Evolutionary conservation across 2,888 invertebrate species (phyloP), one percentile per base, ranked within the genome.

Genomic region (Chrysolina haemoptera): DNA sequence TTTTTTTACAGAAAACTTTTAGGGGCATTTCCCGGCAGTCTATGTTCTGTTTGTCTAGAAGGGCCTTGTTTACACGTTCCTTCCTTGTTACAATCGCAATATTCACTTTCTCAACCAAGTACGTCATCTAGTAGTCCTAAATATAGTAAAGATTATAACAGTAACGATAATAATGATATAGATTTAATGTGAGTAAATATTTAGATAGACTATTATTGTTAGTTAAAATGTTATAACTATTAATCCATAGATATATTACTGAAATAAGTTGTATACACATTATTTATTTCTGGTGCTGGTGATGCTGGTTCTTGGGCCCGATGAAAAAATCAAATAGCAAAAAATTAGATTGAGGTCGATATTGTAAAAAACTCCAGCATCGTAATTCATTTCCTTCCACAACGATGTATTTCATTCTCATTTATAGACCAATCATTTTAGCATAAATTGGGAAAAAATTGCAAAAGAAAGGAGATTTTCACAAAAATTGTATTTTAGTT

Each of bases 21-120:
- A 70, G 86, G 87, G 11, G 83, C 84, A 6, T 85, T 87, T 76
- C 86, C 87, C 40, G 82, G 82, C 40, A 83, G 74, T 63, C 69
- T 86, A 46, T 88, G 87, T 77, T 86, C 86, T 14, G 80, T 87
- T 48, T 88, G 87, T 76, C 77, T 84, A 6, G 87, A 88, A 70
- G 83, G 84, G 4, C 85, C 86, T 11, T 88, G 88, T 76, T 83
- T 84, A 62, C 86, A 83, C 65, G 75, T 80, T 3, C 78, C 82
- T 14, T 62, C 79, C 1, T 41, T 78, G 12, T 22, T 81, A 43
- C 80, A 79, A 41, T 66, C 76, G 14, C 79, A 81, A 53, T 78
- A 76, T 71, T 69, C 79, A 12, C 5, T 70, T 62, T 50, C 71
- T 43, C 64, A 53, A n/a, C 20, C 66, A 3, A 27, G 27, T 27